These are phyloP conservation scores for Troides oblongomaculatus DNA, from an alignment of 2,888 invertebrate genomes.

Conservation along the genomic window DNA sequence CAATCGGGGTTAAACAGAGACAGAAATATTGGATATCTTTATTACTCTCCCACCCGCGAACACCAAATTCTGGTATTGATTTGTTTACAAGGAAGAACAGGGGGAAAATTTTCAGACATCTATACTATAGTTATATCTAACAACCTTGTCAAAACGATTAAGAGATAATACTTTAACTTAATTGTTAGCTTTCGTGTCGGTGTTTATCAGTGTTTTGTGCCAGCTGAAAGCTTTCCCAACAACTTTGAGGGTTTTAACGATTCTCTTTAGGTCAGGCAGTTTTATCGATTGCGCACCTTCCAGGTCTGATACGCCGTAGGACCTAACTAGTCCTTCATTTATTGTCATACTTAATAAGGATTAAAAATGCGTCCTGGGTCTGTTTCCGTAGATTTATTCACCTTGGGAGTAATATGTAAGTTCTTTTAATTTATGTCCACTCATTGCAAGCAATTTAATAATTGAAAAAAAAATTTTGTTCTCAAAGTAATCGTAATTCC, in stretches of 20 bases:
- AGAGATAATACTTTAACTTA: conserved; percentile 69
- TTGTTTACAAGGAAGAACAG: conserved; percentile 69
- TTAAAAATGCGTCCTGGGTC: conserved; percentile 60
- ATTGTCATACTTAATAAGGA: conserved; percentile 50
- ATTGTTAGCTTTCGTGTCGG: conserved; percentile 71
- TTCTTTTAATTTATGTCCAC: conserved; percentile 27
- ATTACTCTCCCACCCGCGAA: conserved; percentile 58
- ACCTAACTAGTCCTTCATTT: conserved; percentile 39
- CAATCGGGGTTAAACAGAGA: conserved; percentile 32
- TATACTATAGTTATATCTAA: conserved; percentile 53
- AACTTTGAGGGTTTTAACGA: conserved; percentile 63
- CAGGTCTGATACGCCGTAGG: conserved; percentile 48
- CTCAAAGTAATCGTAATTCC: conserved; percentile 41
- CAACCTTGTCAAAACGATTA: conserved; percentile 71
- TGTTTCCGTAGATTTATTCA: conserved; percentile 49
- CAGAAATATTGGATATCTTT: conserved; percentile 34
- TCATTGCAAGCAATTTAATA: background rate
- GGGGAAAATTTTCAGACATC: conserved; percentile 51
- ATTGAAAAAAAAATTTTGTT: conserved; percentile 3
- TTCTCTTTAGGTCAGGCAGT: conserved; percentile 55
- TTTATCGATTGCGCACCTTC: conserved; percentile 71
- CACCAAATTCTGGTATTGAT: conserved; percentile 68
- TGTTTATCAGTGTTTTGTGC: conserved; percentile 70
- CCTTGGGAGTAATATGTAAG: conserved; percentile 62
- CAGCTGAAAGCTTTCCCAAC: conserved; percentile 52